Base-by-base conservation (phyloP, 2,113 vertebrate genomes). In the Vanacampus margaritifer region DNA sequence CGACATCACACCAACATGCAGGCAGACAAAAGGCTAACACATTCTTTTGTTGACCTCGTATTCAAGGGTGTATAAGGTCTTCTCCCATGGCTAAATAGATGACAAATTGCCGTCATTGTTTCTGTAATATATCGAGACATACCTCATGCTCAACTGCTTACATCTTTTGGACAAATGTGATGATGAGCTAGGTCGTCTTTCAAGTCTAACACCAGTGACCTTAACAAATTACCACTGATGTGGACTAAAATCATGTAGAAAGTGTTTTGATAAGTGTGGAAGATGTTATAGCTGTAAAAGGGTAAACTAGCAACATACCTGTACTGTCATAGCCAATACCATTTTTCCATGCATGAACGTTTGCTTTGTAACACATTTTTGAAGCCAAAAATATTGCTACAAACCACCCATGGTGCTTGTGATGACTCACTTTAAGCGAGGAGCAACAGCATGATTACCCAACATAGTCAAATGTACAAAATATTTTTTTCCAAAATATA, bases 1-100 rank as follows among this genome's bases (percentile, higher is more conserved):
- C 80, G 77, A 81, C 75, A 79, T 69, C 74, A 53, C 28, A 63
- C 84, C 79, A 81, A 87, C 84, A 87, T 86, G 76, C 68, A 85
- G 43, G 19, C 58, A 23, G 50, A 73, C 73, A 77, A 84, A 79
- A 71, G 76, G 66, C 72, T 80, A 78, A 77, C 78, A 74, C 76
- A 64, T 76, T 80, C 51, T 67, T 84, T 87, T 84, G 77, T 84
- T 84, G 80, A 72, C 48, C 69, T 61, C 36, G 78, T 76, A 71
- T 84, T 81, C 72, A 53, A 65, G 65, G 53, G 71, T 63, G 71
- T 77, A 11, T 32, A 82, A 51, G 68, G 26, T 76, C 71, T 79
- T 68, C 71, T 63, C 54, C 28, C 58, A 19, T 64, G 62, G 67
- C 68, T 78, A 57, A 36, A 13, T 35, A 53, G 45, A 51, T 45